phyloP scores from a whole-genome alignment of 2,888 invertebrate species.

The Oscheius sp. region DNA sequence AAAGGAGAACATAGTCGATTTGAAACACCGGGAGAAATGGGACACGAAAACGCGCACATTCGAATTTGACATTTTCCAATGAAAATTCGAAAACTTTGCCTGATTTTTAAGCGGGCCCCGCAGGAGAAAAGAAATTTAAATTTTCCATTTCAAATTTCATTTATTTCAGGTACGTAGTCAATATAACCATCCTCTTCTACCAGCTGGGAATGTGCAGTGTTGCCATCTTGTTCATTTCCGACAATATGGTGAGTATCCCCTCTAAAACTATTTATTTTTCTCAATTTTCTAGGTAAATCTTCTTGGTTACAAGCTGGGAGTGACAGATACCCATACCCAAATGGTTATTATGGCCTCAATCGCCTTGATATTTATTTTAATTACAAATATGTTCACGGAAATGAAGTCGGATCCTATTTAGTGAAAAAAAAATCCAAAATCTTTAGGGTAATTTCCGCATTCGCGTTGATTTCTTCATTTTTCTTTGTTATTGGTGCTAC shows the following conservation, averaged over 20 bases:
- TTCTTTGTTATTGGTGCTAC: constrained; percentile 72
- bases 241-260: constrained; percentile 64
- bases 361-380: constrained; percentile 65
- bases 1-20: too few relatives aligned
- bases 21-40: too few relatives aligned
- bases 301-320: constrained; percentile 62
- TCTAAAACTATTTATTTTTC: neutral
- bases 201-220: constrained; percentile 73
- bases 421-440: neutral
- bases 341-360: constrained; percentile 69
- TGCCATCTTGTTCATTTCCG: constrained; percentile 72
- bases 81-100: too few relatives aligned
- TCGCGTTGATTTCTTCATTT: constrained; percentile 72
- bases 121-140: too few relatives aligned
- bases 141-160: neutral
- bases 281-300: constrained; percentile 48
- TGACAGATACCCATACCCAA: constrained; percentile 58
- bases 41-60: too few relatives aligned
- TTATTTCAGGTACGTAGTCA: constrained; percentile 69
- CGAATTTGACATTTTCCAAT: too few relatives aligned
- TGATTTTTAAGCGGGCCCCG: too few relatives aligned
- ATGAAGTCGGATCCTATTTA: constrained; percentile 40
- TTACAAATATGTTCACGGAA: constrained; percentile 72
- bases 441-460: constrained; percentile 65
- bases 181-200: constrained; percentile 73